Base-by-base conservation (phyloP, 1,140 invertebrate species). In the Ceratina australensis region DNA sequence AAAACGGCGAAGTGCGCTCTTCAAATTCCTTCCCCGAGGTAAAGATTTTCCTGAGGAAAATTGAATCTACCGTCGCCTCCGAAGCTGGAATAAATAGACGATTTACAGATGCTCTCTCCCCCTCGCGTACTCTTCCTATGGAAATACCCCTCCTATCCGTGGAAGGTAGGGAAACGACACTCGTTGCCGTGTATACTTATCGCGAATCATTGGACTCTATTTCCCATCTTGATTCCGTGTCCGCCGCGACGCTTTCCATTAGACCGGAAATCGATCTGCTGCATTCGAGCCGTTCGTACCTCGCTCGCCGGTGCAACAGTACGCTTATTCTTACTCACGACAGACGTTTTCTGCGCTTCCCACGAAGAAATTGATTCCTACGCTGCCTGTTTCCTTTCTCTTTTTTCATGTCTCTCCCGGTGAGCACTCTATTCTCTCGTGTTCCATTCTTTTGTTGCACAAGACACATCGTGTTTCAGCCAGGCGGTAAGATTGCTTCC, bases 61-160 rank as follows among this genome's bases (percentile, higher is more conserved):
- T 72, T 72, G 24, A 76, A 61, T 76, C 68, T 15, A 65, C 64
- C 42, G 64, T 33, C 22, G 52, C 26, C 12, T n/a, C 0, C 3
- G 42, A 68, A 12, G 42, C 7, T 52, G 54, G 73, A 59, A 69
- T 76, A 76, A 76, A 69, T 50, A 69, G 65, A 76, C 65, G 56
- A 59, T 67, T 76, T 59, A 50, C 33, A 59, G 56, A 5, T 57
- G n/a, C 56, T 10, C 22, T 49, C 24, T 26, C 49, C 24, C 28
- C 49, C n/a, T 12, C 12, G 3, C 24, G n/a, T 28, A 7, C 8
- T 8, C 8, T 3, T 18, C 42, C 20, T 22, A 8, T 13, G 60
- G 28, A 47, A 56, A 15, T 26, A 33, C 28, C n/a, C n/a, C 60
- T 64, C 22, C 33, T 42, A 22, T 68, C 54, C 54, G 33, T 20